These are phyloP conservation scores for Hermodice carunculata DNA, from an alignment of 2,888 invertebrate species.

Conservation along the genomic window DNA sequence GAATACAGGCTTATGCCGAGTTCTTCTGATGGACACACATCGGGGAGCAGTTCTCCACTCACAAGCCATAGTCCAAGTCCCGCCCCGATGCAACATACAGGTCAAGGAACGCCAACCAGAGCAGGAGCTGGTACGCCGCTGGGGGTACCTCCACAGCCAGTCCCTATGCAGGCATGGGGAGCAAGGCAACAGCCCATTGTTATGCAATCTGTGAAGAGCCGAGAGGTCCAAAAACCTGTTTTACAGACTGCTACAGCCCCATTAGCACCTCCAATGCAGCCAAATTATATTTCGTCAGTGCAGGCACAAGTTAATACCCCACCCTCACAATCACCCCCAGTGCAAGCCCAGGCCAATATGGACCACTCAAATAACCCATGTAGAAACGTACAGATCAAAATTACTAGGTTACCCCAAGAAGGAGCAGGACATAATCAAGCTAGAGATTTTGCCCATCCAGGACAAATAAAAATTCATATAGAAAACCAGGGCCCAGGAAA, in stretches of 20 bases:
- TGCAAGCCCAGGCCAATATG: too few relatives aligned
- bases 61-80: slow-evolving; percentile 40
- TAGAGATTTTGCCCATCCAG: too few relatives aligned
- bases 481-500: not conserved
- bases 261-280: slow-evolving; percentile 73
- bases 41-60: slow-evolving; percentile 25
- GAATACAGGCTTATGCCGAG: slow-evolving; percentile 1
- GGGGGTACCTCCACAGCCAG: slow-evolving; percentile 59
- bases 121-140: not conserved
- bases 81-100: slow-evolving; percentile 16
- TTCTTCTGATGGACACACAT: not conserved
- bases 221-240: slow-evolving; percentile 92
- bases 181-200: slow-evolving; percentile 93
- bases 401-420: too few relatives aligned
- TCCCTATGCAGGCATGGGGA: slow-evolving; percentile 87
- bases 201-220: slow-evolving; percentile 96
- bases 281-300: slow-evolving; percentile 60
- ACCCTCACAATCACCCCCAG: slow-evolving; percentile 65
- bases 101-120: not conserved
- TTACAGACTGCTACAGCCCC: slow-evolving; percentile 96
- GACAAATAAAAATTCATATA: too few relatives aligned
- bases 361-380: too few relatives aligned
- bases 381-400: too few relatives aligned
- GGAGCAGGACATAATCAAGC: too few relatives aligned
- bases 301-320: slow-evolving; percentile 65